Percentiles rank a stretch among this genome's conserved stretches.
These are phyloP conservation scores for Enoplosus armatus DNA, from an alignment of 2,797 vertebrate genomes.

Conservation along the genomic window DNA sequence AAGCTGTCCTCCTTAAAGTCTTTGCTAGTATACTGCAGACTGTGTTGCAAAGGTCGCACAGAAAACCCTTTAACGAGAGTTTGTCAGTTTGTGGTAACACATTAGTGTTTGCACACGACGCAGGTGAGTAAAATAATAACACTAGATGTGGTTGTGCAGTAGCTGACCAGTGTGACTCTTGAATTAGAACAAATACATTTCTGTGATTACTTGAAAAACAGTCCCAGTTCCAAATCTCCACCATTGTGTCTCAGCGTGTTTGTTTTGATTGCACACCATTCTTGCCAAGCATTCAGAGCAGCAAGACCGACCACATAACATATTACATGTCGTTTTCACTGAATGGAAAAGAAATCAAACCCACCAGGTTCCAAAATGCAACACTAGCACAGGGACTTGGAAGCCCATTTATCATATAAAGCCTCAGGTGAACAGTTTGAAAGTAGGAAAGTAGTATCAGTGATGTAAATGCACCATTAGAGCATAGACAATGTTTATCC, in stretches of 20 bases:
- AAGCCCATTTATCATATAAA: neutral
- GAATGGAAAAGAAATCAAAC: slow-evolving; percentile 5
- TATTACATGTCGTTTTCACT: neutral
- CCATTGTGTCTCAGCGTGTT: neutral
- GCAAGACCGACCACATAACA: neutral
- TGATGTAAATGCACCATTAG: neutral
- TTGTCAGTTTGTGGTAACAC: slow-evolving; percentile 8
- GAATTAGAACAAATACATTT: slow-evolving; percentile 12
- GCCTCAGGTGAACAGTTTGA: neutral
- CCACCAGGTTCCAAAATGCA: slow-evolving; percentile 6
- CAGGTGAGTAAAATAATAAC: slow-evolving; percentile 3
- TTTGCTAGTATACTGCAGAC: neutral
- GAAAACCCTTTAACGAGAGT: neutral
- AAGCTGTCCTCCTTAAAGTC: slow-evolving; percentile 17
- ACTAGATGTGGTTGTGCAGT: neutral
- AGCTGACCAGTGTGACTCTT: slow-evolving; percentile 1
- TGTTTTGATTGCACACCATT: neutral
- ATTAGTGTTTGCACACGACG: neutral
- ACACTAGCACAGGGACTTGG: neutral
- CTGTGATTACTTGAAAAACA: neutral
- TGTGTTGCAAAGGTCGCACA: neutral
- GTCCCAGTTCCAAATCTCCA: neutral
- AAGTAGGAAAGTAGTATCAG: slow-evolving; percentile 1
- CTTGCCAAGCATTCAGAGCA: neutral
- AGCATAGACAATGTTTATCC: neutral